Base-by-base conservation (phyloP, 2,113 vertebrate genomes). In the Carollia perspicillata region DNA sequence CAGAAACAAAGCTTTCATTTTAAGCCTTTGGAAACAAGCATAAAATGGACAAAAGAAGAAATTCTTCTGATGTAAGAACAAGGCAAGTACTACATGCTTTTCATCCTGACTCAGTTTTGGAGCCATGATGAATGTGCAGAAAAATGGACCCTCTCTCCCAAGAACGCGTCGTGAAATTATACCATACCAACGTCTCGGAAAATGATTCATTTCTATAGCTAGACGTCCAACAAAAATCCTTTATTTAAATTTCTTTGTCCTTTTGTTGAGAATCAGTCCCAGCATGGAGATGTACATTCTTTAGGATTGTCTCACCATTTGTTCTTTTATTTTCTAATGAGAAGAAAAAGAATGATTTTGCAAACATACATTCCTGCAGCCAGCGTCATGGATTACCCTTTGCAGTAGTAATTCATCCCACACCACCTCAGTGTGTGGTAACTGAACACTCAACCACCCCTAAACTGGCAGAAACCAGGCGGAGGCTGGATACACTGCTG, bases 1-100 rank as follows among this genome's bases (percentile, higher is more conserved):
- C 97, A 98, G 98, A 99, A 99, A 99, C 99, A 99, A 99, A 99
- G 99, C 98, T 98, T 98, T 98, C 99, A 99, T 99, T 99, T 99
- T 99, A 98, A 99, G 98, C 98, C 98, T 98, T 98, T 98, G 97
- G 98, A 99, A 99, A 98, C 98, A 99, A 98, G 98, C 98, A 99
- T 98, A 98, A 99, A 98, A 98, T 97, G 98, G 98, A 99, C 98
- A 99, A 98, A 99, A 98, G 98, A 95, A 98, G 99, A 99, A 99
- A 98, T 99, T 98, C 98, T 98, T 99, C 98, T 98, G 98, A 98
- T 98, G 98, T 98, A 98, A 98, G 98, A 99, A 99, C 98, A 98
- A 99, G 98, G 98, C 98, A 98, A 98, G 98, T 97, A 98, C 97
- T 98, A 97, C 98, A 98, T 98, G 98, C 98, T 99, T 99, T 99